phyloP scores from a whole-genome alignment of 2,113 vertebrate genomes.

The Oreochromis spilurus region DNA sequence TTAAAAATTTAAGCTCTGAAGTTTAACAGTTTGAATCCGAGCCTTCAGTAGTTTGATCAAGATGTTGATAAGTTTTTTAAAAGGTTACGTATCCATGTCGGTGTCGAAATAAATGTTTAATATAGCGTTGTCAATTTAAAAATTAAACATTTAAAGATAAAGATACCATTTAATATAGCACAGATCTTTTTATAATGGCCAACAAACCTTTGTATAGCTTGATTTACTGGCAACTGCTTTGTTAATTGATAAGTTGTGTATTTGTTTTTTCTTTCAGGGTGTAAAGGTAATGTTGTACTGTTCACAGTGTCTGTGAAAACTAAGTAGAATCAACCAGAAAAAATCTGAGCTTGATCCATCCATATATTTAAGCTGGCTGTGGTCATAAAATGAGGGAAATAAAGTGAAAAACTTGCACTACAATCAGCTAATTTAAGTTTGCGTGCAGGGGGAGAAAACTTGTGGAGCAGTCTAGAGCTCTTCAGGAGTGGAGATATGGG shows the following conservation, averaged over 20 bases:
- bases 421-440: neutral
- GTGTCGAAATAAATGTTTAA: neutral
- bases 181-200: neutral
- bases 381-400: neutral
- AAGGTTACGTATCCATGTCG: neutral
- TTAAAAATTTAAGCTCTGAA: neutral
- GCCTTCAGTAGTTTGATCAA: neutral
- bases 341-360: neutral
- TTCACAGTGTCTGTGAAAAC: neutral
- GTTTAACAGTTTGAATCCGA: neutral
- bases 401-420: neutral
- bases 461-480: neutral
- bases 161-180: neutral
- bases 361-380: neutral
- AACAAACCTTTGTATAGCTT: neutral
- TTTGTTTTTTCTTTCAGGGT: neutral
- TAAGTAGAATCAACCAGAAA: neutral
- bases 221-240: neutral
- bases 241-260: neutral
- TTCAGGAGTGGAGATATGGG: neutral
- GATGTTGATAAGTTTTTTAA: neutral
- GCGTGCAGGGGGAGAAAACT: neutral
- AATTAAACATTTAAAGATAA: neutral
- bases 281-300: neutral
- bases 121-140: neutral